Conservation (phyloP, 2,113 vertebrate genomes). For the Sapayoa aenigma region DNA sequence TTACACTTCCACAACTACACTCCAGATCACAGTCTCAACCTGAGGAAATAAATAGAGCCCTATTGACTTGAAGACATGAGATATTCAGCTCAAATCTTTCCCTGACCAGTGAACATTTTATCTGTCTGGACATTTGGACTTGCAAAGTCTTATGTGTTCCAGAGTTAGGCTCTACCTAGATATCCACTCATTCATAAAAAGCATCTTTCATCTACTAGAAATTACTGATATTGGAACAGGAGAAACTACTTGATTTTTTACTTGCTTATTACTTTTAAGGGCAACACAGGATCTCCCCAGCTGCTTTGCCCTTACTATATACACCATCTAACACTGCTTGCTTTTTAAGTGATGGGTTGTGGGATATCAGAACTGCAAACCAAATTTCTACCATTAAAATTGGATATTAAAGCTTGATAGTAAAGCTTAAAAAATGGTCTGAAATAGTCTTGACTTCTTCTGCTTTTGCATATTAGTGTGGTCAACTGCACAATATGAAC, state of each 20-base stretch:
- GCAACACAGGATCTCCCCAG: neutral
- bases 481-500: neutral
- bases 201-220: neutral
- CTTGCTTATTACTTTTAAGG: neutral
- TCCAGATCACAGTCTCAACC: neutral
- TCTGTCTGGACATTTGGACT: neutral
- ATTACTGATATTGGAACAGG: neutral
- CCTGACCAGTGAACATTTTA: neutral
- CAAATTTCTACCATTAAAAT: neutral
- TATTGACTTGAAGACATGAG: neutral
- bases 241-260: neutral
- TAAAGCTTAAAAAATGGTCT: neutral
- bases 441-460: neutral
- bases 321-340: neutral
- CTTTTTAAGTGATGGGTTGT: neutral
- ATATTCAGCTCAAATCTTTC: neutral
- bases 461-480: neutral
- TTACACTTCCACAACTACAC: neutral
- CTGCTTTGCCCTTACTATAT: neutral
- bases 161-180: neutral
- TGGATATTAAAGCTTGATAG: neutral
- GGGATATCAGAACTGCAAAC: neutral
- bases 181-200: neutral
- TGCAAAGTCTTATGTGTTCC: fast-evolving
- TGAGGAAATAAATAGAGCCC: neutral